Evolutionary conservation across 2,888 invertebrate genomes (phyloP), one percentile per base, ranked within the genome.

Genomic region (Diadromus collaris): DNA sequence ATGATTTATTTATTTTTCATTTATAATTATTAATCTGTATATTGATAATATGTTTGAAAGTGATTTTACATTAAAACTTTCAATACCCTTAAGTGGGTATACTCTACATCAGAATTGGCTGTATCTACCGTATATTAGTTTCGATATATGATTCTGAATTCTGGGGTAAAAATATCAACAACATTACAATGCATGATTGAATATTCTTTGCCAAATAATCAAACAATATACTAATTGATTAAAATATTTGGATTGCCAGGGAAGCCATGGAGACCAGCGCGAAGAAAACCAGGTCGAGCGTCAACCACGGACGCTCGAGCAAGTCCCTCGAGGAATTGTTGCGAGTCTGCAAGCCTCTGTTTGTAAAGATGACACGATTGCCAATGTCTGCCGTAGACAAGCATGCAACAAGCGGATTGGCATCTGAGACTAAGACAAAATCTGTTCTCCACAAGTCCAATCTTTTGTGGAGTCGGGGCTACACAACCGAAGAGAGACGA

Each of bases 311-410:
- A 6, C 29, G 29, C 29, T 13, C 6, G 29, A n/a, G n/a, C 0
- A 44, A 44, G 27, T 1, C 24, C 24, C 9, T 63, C n/a, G 41
- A 48, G 0, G 56, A 77, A 2, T 9, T 51, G 27, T 34, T 56
- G 13, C 13, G 19, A n/a, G 7, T 73, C 13, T 82, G 82, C 71
- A 81, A 64, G 58, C 76, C 81, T 1, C 21, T 81, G 10, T 78
- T 65, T 1, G 54, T 82, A 4, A 61, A 44, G 21, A 61, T 82
- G 46, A 71, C 29, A n/a, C 79, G 78, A 24, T 46, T 82, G 24
- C 70, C 81, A 24, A 56, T 68, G 41, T 56, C 63, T 0, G 44
- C 24, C 24, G 46, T 72, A 1, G 74, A 67, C 32, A 68, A 68
- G 34, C 29, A 19, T 10, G 10, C 5, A 1, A 7, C 7, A n/a